Evolutionary conservation across 37 sponge, comb jelly and placozoan species (phyloP).

Genomic region (Geodia barretti): DNA sequence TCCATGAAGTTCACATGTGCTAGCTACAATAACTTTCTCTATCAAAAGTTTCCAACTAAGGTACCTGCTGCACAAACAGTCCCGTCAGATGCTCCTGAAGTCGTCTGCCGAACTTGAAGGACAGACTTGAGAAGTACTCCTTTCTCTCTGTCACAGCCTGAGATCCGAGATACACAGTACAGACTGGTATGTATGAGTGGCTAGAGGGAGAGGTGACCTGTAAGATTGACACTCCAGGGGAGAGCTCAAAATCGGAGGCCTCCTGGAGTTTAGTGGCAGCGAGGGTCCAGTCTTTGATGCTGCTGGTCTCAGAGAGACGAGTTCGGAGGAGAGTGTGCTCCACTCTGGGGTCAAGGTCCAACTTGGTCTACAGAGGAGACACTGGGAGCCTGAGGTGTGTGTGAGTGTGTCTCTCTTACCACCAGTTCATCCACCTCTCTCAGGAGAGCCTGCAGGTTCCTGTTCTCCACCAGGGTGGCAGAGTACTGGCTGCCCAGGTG

Average conservation of each 20-base stretch:
- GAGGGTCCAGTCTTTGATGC: constrained; percentile 39
- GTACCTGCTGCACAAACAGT: constrained; percentile 27
- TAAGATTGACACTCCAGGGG: constrained; percentile 43
- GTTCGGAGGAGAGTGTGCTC: constrained; percentile 24
- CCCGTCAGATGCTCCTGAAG: constrained; percentile 35
- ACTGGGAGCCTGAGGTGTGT: neutral
- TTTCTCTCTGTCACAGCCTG: constrained; percentile 64
- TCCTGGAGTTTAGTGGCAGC: constrained; percentile 62
- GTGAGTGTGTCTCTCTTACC: constrained; percentile 35
- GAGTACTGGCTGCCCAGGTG: constrained; percentile 60
- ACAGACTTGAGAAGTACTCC: constrained; percentile 41
- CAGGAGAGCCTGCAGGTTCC: constrained; percentile 62
- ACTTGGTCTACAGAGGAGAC: constrained; percentile 48
- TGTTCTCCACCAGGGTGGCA: constrained; percentile 62
- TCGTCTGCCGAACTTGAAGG: constrained; percentile 31
- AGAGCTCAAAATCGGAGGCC: constrained; percentile 39
- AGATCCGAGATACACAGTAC: no score
- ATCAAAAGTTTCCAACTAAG: neutral
- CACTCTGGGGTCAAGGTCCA: constrained; percentile 61
- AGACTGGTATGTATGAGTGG: no score
- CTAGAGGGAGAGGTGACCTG: no score
- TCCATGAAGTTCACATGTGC: no score
- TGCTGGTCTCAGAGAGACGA: constrained; percentile 17
- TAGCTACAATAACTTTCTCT: neutral
- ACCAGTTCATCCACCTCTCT: constrained; percentile 69